Evolutionary conservation across 1,140 invertebrate genomes (phyloP).

Genomic region (Diabrotica virgifera): DNA sequence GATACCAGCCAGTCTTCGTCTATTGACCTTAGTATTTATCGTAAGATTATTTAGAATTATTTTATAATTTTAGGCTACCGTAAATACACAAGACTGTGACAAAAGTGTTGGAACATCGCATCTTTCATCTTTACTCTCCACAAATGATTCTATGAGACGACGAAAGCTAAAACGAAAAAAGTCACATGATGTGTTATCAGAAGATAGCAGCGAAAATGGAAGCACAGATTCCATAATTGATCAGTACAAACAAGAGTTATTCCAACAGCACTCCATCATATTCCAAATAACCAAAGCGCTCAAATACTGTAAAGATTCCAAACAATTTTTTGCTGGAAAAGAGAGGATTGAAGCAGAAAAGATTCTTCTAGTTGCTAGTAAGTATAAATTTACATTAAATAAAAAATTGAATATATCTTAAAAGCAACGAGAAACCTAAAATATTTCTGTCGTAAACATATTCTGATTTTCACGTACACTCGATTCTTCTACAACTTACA

Average conservation of each 20-base stretch:
- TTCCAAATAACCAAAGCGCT: slow-evolving; percentile 50
- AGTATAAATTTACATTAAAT: slow-evolving; percentile 20
- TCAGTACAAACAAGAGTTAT: slow-evolving; percentile 41
- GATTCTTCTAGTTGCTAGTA: slow-evolving; percentile 47
- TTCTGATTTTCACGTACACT: no score
- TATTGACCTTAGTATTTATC: no score
- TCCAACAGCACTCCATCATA: slow-evolving; percentile 47
- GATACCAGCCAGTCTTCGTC: no score
- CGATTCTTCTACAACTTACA: no score
- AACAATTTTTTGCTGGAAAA: slow-evolving; percentile 42
- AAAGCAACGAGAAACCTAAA: no score
- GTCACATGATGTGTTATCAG: not conserved
- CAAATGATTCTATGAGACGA: slow-evolving; percentile 22
- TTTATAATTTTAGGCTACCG: no score
- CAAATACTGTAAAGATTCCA: slow-evolving; percentile 44
- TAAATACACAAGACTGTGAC: not conserved
- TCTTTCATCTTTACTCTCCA: slow-evolving; percentile 31
- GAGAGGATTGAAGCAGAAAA: slow-evolving; percentile 51
- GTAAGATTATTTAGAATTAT: no score
- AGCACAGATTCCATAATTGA: slow-evolving; percentile 23
- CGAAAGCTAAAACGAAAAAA: slow-evolving; percentile 23
- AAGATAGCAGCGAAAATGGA: no score
- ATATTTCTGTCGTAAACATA: no score
- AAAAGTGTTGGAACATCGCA: slow-evolving; percentile 30
- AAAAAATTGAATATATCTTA: no score